Conservation (phyloP, 2,888 invertebrate genomes). For the Adelognathus sp. region DNA sequence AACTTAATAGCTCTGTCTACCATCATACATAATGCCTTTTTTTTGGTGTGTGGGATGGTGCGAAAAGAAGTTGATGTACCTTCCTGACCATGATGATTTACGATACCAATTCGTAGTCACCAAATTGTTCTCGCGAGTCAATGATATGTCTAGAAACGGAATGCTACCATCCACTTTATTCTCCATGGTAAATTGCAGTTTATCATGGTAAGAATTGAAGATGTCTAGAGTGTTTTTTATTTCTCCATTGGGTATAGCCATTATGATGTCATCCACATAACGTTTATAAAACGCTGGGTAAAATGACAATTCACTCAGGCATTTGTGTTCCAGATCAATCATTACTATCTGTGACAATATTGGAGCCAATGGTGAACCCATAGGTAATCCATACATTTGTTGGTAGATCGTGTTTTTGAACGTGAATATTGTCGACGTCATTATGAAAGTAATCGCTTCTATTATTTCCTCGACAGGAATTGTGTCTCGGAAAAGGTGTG, state of each 20-base stretch:
- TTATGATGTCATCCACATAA: neutral
- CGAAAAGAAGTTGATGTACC: constrained; percentile 24
- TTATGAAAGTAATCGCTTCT: too few relatives aligned
- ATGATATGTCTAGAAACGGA: constrained; percentile 4
- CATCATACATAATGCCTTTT: constrained; percentile 1
- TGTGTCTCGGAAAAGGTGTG: too few relatives aligned
- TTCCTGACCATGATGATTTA: constrained; percentile 25
- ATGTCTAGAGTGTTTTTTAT: neutral
- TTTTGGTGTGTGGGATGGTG: constrained; percentile 13
- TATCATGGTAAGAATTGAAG: constrained; percentile 14
- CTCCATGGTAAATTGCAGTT: constrained; percentile 27
- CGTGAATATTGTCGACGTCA: constrained; percentile 2
- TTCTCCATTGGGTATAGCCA: neutral
- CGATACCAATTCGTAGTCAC: constrained; percentile 22
- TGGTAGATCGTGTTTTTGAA: neutral
- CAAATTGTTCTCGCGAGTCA: constrained; percentile 1
- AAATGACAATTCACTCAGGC: neutral
- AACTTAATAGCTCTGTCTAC: constrained; percentile 12
- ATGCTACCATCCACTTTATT: neutral
- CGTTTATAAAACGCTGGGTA: neutral
- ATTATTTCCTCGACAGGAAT: neutral
- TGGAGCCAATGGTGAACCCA: too few relatives aligned
- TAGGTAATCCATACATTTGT: constrained; percentile 2
- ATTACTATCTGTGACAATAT: constrained; percentile 5
- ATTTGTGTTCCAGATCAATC: neutral